A percentile compares a stretch with the other conserved stretches of the same genome.
phyloP scores from a whole-genome alignment of 2,113 vertebrate genomes.

The Anser cygnoides region DNA sequence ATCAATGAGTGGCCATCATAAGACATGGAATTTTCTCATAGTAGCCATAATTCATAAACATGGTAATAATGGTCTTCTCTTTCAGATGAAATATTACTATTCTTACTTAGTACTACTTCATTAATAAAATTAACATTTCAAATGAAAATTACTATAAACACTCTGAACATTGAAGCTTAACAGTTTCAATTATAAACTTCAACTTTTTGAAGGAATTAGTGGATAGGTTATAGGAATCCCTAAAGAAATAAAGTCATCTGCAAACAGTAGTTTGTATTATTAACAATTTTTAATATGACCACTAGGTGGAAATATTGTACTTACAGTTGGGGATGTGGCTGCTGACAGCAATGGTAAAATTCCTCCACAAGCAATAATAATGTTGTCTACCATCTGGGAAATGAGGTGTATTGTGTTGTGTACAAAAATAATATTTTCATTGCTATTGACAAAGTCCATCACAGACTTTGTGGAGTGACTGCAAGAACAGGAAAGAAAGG shows the following conservation, averaged over 20 bases:
- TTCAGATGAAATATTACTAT: background rate
- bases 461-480: constrained; percentile 99
- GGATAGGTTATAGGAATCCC: background rate
- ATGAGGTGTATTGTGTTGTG: constrained; percentile 99
- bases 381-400: constrained; percentile 99
- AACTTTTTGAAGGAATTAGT: background rate
- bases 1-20: background rate
- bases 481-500: constrained; percentile 57
- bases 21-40: background rate
- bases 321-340: constrained; percentile 95
- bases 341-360: constrained; percentile 97
- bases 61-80: background rate
- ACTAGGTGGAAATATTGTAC: constrained; percentile 81
- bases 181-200: background rate
- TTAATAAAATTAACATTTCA: background rate
- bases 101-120: background rate
- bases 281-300: constrained; percentile 45
- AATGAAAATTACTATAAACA: background rate
- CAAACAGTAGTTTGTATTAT: background rate
- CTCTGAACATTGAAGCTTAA: background rate
- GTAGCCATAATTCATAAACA: background rate
- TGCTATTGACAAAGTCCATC: constrained; percentile 99
- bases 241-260: background rate
- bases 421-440: constrained; percentile 99
- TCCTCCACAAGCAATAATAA: constrained; percentile 99